Percentiles rank a stretch among this genome's conserved stretches.
phyloP scores from a whole-genome alignment of 2,888 invertebrate genomes.

The Brachypalpus laphriformis region DNA sequence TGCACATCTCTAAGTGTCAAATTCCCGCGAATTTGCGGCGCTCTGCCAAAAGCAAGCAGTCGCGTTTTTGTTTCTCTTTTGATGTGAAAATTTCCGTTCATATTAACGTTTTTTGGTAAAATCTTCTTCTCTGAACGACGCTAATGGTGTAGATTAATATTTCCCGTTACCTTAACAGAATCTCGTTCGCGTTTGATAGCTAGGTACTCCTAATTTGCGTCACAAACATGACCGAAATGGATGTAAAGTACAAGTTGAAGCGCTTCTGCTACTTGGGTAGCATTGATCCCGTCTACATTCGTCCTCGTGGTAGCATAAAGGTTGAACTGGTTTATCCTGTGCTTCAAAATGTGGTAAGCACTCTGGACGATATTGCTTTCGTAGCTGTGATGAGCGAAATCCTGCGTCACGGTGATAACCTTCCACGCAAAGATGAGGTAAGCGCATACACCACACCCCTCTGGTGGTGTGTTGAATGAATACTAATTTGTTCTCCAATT shows the following conservation, averaged over 20 bases:
- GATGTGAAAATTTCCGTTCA: conserved; percentile 24
- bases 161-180: conserved; percentile 4
- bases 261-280: conserved; percentile 79
- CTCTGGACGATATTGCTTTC: conserved; percentile 75
- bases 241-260: conserved; percentile 68
- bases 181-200: neutral
- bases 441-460: conserved; percentile 41
- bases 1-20: conserved; percentile 30
- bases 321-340: conserved; percentile 66
- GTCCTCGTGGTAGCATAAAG: conserved; percentile 59
- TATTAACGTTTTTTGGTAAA: conserved; percentile 29
- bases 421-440: conserved; percentile 80
- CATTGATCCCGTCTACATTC: conserved; percentile 77
- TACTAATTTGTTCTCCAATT: conserved; percentile 3
- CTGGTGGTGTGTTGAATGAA: neutral
- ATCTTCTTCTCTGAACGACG: too few relatives aligned
- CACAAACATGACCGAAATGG: conserved; percentile 15
- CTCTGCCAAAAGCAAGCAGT: conserved; percentile 25
- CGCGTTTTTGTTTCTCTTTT: conserved; percentile 36
- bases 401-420: conserved; percentile 56
- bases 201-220: conserved; percentile 12
- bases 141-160: too few relatives aligned
- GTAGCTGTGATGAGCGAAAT: conserved; percentile 73
- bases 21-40: conserved; percentile 17
- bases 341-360: conserved; percentile 72